phyloP scores from a whole-genome alignment of 2,888 invertebrate genomes.

The Emmelina monodactyla region DNA sequence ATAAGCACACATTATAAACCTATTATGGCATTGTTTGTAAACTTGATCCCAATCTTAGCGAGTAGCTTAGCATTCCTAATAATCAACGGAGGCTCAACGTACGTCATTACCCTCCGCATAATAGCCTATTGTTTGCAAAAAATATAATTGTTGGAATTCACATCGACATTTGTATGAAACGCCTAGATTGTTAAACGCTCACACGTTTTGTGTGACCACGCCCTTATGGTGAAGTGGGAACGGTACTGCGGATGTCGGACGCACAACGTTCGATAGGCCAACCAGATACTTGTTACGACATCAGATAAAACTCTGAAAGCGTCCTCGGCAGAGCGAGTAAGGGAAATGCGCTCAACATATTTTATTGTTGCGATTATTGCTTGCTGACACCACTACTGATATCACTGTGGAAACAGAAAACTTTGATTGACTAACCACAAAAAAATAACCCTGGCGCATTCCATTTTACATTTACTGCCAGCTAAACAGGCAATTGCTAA shows the following conservation, averaged over 20 bases:
- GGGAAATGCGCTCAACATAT: constrained; percentile 34
- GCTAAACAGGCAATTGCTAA: too few relatives aligned
- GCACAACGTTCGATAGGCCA: constrained; percentile 28
- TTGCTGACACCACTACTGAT: constrained; percentile 7
- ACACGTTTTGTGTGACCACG: neutral
- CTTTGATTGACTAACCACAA: too few relatives aligned
- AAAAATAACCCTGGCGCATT: too few relatives aligned
- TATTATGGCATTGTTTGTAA: constrained; percentile 24
- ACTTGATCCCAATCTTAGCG: constrained; percentile 11
- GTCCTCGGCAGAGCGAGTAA: constrained; percentile 31
- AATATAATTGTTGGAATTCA: neutral
- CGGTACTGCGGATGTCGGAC: constrained; percentile 34
- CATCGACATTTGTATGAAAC: neutral
- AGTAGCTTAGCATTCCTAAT: constrained; percentile 1
- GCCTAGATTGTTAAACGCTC: neutral
- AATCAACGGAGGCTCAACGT: neutral
- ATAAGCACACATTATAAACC: constrained; percentile 14
- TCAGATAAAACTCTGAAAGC: constrained; percentile 41
- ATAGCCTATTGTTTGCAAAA: constrained; percentile 1
- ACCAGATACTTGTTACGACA: constrained; percentile 37
- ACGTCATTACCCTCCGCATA: neutral
- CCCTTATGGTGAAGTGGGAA: constrained; percentile 23
- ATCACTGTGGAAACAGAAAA: neutral
- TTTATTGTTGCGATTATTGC: constrained; percentile 45
- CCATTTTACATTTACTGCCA: too few relatives aligned